Evolutionary conservation across 1,140 invertebrate genomes (phyloP).

Genomic region (Asobara japonica): DNA sequence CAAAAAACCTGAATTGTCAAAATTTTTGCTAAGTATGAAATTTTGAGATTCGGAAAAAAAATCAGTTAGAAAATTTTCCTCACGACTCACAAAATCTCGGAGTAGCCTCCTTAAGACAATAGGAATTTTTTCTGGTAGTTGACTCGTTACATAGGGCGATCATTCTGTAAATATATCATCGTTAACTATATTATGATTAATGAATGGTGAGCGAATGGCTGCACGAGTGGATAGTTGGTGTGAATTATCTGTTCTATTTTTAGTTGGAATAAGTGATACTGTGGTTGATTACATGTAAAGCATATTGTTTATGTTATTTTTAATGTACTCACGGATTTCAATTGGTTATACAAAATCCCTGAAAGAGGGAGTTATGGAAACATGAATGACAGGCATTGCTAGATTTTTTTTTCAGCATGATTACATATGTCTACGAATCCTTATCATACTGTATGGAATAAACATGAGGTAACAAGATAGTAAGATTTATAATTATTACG

Average conservation of each 20-base stretch:
- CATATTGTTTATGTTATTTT: slow-evolving; percentile 17
- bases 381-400: neutral
- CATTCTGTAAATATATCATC: neutral
- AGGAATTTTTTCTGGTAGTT: neutral
- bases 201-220: neutral
- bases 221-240: neutral
- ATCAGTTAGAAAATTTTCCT: too few species aligned
- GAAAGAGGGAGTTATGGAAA: too few species aligned
- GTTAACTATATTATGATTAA: neutral
- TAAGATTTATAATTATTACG: slow-evolving; percentile 37
- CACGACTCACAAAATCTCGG: too few species aligned
- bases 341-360: slow-evolving; percentile 12
- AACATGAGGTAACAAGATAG: slow-evolving; percentile 31
- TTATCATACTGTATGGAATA: slow-evolving; percentile 1
- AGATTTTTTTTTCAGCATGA: slow-evolving; percentile 23
- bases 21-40: too few species aligned
- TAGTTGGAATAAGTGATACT: neutral
- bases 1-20: too few species aligned
- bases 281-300: neutral
- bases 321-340: slow-evolving; percentile 31
- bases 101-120: neutral
- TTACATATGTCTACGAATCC: slow-evolving; percentile 25
- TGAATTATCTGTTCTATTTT: slow-evolving; percentile 4
- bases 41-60: too few species aligned
- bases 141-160: neutral